A percentile compares a stretch with the other conserved stretches of the same genome.
phyloP scores from a whole-genome alignment of 2,888 invertebrate species.

The Acrobasis repandana region DNA sequence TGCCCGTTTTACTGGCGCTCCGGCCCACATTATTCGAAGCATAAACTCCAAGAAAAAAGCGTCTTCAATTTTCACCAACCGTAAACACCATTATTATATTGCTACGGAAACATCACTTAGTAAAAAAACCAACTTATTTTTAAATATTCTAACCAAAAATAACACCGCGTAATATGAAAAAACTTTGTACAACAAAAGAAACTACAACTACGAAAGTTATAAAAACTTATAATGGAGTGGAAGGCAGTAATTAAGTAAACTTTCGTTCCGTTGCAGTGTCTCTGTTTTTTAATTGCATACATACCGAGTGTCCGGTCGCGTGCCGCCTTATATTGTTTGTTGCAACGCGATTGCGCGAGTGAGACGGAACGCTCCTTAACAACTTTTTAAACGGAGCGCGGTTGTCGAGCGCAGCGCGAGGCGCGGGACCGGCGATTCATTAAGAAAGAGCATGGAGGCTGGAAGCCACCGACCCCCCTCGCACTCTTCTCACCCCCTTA shows the following conservation, averaged over 20 bases:
- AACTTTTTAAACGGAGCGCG: constrained; percentile 72
- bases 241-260: neutral
- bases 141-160: neutral
- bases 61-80: constrained; percentile 8
- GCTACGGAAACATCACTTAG: neutral
- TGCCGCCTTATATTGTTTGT: constrained; percentile 54
- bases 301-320: constrained; percentile 42
- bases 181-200: constrained; percentile 1
- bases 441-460: constrained; percentile 77
- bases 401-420: constrained; percentile 71
- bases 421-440: constrained; percentile 80
- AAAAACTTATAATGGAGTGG: constrained; percentile 7
- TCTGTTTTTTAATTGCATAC: constrained; percentile 15
- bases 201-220: constrained; percentile 18
- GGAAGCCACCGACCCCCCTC: constrained; percentile 58
- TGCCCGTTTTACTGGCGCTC: constrained; percentile 15
- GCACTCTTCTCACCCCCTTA: constrained; percentile 39
- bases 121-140: neutral
- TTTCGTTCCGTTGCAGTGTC: neutral
- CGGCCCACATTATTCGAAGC: constrained; percentile 16
- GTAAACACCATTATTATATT: constrained; percentile 7
- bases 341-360: constrained; percentile 68
- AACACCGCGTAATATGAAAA: neutral
- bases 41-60: constrained; percentile 11
- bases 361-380: constrained; percentile 63